Base-by-base conservation (phyloP, 2,888 invertebrate species). In the Lacanobia wlatinum region DNA sequence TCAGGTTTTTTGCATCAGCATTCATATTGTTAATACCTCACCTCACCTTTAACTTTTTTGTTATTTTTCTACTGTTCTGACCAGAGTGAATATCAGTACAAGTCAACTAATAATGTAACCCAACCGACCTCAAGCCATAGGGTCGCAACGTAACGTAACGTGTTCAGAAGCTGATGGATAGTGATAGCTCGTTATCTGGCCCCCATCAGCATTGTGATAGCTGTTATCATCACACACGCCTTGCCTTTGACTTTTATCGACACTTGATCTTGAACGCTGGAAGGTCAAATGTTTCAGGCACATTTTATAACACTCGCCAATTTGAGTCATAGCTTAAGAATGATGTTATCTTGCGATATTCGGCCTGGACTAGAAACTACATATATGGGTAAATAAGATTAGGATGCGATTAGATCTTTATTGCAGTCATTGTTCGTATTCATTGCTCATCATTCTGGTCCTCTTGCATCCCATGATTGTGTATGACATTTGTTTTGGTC, bases 221-320 rank as follows among this genome's bases (percentile, higher is more conserved):
- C 23, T 40, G 50, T 74, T 78, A 74, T 77, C 67, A 71, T 64
- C 60, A 59, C 46, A 58, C 38, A 61, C 53, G 64, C 60, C 64
- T 71, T 70, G 78, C 77, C 48, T 63, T 43, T 70, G 56, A 67
- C 66, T 64, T 72, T 50, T 69, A 80, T 78, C 64, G 68, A 50
- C 55, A 68, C 67, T 52, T 67, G 77, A 63, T 78, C 80, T 68
- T 78, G 78, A 80, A 75, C 52, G 61, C 23, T 53, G 60, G 46
- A 68, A 68, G 68, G 81, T 80, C 64, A 75, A 74, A 56, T 52
- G 48, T 28, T 68, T 61, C 23, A 50, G 48, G 28, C 40, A 64
- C 21, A 63, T 43, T 73, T 53, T 63, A 50, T 64, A 48, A 50
- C 28, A 34, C 23, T 73, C 34, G 34, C 50, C 14, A 50, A 14